Percentiles rank a stretch among this genome's conserved stretches.
phyloP scores from a whole-genome alignment of 2,113 vertebrate species.

The Crotalus horridus region DNA sequence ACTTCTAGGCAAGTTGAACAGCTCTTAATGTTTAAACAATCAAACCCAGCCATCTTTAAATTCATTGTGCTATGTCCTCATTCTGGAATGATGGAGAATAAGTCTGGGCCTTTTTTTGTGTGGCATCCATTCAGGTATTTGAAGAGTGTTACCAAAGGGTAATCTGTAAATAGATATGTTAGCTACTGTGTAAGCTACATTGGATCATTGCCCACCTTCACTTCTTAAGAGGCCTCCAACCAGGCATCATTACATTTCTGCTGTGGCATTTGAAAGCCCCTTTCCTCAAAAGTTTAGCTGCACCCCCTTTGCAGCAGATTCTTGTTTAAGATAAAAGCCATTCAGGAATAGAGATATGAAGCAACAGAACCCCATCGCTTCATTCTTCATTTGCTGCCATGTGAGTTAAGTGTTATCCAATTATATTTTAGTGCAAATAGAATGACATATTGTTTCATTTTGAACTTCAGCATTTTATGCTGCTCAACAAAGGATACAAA shows the following conservation, averaged over 20 bases:
- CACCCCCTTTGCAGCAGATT: background rate
- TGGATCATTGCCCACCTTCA: background rate
- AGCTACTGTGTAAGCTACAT: background rate
- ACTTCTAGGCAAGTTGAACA: background rate
- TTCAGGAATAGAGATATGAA: background rate
- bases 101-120: background rate
- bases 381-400: background rate
- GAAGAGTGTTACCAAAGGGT: background rate
- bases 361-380: constrained; percentile 6
- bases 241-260: background rate
- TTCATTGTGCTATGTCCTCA: background rate
- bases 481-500: background rate
- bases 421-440: background rate
- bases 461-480: constrained; percentile 1
- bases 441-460: constrained; percentile 12
- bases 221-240: background rate
- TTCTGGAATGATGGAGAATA: background rate
- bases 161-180: background rate
- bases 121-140: background rate
- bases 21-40: background rate
- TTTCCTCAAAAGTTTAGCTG: background rate
- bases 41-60: background rate
- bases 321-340: background rate
- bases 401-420: accelerated
- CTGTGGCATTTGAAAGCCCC: background rate